These are phyloP conservation scores for Hylia prasina DNA, from an alignment of 2,113 vertebrate species.

Conservation along the genomic window DNA sequence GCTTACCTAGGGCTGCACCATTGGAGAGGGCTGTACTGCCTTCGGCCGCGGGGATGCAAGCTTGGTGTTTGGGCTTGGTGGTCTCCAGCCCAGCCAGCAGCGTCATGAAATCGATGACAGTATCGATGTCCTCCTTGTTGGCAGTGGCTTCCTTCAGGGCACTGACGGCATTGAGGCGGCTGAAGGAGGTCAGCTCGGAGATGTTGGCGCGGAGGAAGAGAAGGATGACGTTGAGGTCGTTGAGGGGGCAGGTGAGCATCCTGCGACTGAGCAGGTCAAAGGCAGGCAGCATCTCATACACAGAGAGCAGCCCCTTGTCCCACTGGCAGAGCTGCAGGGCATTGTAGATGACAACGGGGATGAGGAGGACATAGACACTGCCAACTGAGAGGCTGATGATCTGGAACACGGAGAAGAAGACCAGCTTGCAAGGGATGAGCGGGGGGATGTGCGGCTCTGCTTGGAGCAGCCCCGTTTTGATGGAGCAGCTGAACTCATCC, in stretches of 20 bases:
- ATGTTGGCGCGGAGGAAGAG: slow-evolving; percentile 91
- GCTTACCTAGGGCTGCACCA: background rate
- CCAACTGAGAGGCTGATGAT: slow-evolving; percentile 83
- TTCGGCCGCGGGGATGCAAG: fast-evolving
- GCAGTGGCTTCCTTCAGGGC: slow-evolving; percentile 77
- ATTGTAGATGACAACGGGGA: slow-evolving; percentile 84
- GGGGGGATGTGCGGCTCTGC: slow-evolving; percentile 74
- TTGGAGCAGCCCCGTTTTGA: slow-evolving; percentile 81
- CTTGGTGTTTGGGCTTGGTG: slow-evolving; percentile 49
- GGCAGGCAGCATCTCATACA: slow-evolving; percentile 93
- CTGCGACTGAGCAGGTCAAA: slow-evolving; percentile 85
- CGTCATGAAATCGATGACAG: slow-evolving; percentile 93
- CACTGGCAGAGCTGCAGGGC: slow-evolving; percentile 87
- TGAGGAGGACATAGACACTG: slow-evolving; percentile 81
- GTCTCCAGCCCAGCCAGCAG: slow-evolving; percentile 83
- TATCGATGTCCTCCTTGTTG: slow-evolving; percentile 75
- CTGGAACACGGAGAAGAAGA: slow-evolving; percentile 87
- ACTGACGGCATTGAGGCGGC: slow-evolving; percentile 84
- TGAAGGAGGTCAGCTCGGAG: slow-evolving; percentile 84
- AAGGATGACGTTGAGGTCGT: slow-evolving; percentile 91
- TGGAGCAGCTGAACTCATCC: slow-evolving; percentile 92
- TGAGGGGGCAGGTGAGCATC: slow-evolving; percentile 89
- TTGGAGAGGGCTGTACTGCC: background rate
- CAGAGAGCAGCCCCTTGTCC: slow-evolving; percentile 88
- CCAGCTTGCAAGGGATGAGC: slow-evolving; percentile 88